Evolutionary conservation across 2,888 invertebrate genomes (phyloP).

Genomic region (Hypsopygia costalis): DNA sequence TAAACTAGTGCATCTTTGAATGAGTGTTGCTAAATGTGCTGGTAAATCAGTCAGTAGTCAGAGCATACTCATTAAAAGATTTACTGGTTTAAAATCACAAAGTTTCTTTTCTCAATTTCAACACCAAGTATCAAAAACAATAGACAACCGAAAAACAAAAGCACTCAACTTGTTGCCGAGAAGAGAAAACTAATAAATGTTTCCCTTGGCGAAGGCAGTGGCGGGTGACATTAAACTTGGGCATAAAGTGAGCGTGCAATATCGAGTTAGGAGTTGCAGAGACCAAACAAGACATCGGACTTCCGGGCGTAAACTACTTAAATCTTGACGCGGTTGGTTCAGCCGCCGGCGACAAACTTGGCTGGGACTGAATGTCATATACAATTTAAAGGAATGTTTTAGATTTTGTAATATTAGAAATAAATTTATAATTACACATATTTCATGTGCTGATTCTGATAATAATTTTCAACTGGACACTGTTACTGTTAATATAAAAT

Average conservation of each 20-base stretch:
- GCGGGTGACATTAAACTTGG: constrained; percentile 60
- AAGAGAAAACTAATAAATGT: constrained; percentile 61
- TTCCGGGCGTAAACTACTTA: constrained; percentile 73
- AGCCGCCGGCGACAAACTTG: background rate
- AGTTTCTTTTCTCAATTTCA: background rate
- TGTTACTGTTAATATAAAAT: too few relatives aligned
- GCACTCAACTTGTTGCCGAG: constrained; percentile 58
- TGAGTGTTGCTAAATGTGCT: too few relatives aligned
- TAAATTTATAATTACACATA: too few relatives aligned
- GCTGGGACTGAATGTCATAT: background rate
- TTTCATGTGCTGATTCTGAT: too few relatives aligned
- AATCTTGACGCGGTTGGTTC: constrained; percentile 51
- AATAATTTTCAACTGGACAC: too few relatives aligned
- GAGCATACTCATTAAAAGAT: too few relatives aligned
- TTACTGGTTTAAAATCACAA: constrained; percentile 3
- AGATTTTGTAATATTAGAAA: too few relatives aligned
- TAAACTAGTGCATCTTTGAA: too few relatives aligned
- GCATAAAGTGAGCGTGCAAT: constrained; percentile 71
- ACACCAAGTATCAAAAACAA: constrained; percentile 23
- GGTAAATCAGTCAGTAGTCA: too few relatives aligned
- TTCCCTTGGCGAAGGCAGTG: constrained; percentile 48
- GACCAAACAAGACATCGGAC: constrained; percentile 59
- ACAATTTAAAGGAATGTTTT: background rate
- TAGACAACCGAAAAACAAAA: constrained; percentile 44
- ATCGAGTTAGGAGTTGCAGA: constrained; percentile 68